Evolutionary conservation across 64 coral and sea anemone species (phyloP), one percentile per base, ranked within the genome.

Genomic region (Stylophora pistillata): DNA sequence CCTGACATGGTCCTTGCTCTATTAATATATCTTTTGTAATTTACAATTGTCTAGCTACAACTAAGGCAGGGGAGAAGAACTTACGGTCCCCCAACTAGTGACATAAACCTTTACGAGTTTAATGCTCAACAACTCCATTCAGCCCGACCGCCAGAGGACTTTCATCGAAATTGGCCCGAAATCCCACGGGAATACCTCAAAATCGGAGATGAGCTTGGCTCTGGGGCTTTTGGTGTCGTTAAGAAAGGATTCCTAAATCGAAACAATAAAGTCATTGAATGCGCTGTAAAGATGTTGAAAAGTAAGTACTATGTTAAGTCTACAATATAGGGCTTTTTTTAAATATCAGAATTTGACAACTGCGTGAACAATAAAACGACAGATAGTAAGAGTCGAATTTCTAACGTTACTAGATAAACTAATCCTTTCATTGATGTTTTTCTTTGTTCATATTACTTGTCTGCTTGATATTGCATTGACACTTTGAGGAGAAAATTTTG

Each of bases 231-330:
- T 89, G 94, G 94, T 53, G 94, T 89, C 31, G 94, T 95, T 0
- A 92, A 71, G 86, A 95, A 95, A 95, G 94, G 90, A 27, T 78
- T 73, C 37, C 74, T 96, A 37, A 89, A 56, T 75, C 92, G 73
- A 55, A 86, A 83, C 26, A 56, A 85, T 30, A 84, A 91, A 69
- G 81, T 88, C 2, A 69, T 92, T 2, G 28, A 54, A 54, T 92
- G 94, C 53, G 90, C 94, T 31, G 88, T 96, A 56, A 96, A 92
- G 81, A 96, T 93, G 94, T 56, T 96, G 26, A 96, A 93, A 74
- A 68, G 94, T 96, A 63, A 84, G 80, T 84, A 12, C 11, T 23
- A 4, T 28, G 41, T 7, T 47, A 47, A 3, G 37, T 47, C 37
- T 47, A 47, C 37, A 47, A 47, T 47, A 47, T 47, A 47, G 7